Percentiles rank a stretch among this genome's conserved stretches.
Conservation (phyloP, 2,797 vertebrate genomes). For the Pangasius mekongensis region DNA sequence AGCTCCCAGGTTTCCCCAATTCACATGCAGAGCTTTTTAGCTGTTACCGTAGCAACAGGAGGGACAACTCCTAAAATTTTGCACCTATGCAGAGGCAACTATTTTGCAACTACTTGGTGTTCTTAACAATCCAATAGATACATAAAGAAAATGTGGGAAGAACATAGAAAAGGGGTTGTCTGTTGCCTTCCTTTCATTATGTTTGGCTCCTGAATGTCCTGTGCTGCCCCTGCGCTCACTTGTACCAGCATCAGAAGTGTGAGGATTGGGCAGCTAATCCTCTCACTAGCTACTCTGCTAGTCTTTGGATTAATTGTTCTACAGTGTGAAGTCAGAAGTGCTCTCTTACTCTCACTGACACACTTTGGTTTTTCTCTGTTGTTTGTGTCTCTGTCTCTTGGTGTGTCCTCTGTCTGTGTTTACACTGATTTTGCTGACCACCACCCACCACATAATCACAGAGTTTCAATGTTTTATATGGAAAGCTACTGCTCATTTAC, state of each 20-base stretch:
- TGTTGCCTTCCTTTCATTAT: conserved; percentile 24
- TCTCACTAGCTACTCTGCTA: conserved; percentile 32
- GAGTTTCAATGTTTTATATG: conserved; percentile 44
- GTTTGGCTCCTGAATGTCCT: neutral
- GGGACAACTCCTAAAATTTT: conserved; percentile 39
- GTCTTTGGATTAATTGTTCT: conserved; percentile 51
- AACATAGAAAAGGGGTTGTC: conserved; percentile 21
- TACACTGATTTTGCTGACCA: conserved; percentile 28
- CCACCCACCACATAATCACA: conserved; percentile 34
- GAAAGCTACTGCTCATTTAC: conserved; percentile 26
- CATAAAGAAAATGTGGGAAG: neutral
- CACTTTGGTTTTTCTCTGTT: neutral
- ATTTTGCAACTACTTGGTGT: neutral
- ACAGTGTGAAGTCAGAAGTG: conserved; percentile 39
- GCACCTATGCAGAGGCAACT: neutral
- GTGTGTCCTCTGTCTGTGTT: conserved; percentile 33
- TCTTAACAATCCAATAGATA: too few species aligned
- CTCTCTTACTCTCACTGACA: conserved; percentile 14
- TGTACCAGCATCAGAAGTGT: conserved; percentile 37
- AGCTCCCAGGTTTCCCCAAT: conserved; percentile 11
- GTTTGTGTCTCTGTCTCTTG: conserved; percentile 15
- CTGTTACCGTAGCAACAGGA: conserved; percentile 49
- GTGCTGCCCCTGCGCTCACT: neutral
- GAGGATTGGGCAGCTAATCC: conserved; percentile 48
- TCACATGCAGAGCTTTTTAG: conserved; percentile 36